Conservation (phyloP, 2,888 invertebrate species). For the Desoria tigrina region DNA sequence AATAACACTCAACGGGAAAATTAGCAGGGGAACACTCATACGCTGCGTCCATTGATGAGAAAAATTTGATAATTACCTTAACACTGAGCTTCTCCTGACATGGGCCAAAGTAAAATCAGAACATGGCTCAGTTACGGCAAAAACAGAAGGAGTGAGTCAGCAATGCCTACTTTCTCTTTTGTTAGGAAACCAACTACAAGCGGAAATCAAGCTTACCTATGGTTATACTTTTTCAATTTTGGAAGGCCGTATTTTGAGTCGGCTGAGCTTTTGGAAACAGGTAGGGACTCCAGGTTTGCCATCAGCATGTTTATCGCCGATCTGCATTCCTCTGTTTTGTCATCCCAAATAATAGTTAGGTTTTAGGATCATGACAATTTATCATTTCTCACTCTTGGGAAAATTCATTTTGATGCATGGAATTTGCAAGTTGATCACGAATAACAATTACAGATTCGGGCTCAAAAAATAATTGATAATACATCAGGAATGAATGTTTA, state of each 20-base stretch:
- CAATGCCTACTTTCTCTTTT: not conserved
- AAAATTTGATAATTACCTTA: slow-evolving; percentile 58
- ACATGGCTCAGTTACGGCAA: slow-evolving; percentile 52
- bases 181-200: slow-evolving; percentile 13
- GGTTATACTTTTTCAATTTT: slow-evolving; percentile 97
- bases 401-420: too few relatives aligned
- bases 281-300: slow-evolving; percentile 97
- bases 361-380: too few relatives aligned
- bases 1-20: not conserved
- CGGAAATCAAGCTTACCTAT: slow-evolving; percentile 71
- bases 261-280: slow-evolving; percentile 96
- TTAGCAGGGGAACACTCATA: slow-evolving; percentile 38
- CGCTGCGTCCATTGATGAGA: slow-evolving; percentile 48
- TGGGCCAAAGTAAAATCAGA: slow-evolving; percentile 55
- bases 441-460: too few relatives aligned
- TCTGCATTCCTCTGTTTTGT: slow-evolving; percentile 93
- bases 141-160: slow-evolving; percentile 20
- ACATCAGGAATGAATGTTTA: too few relatives aligned
- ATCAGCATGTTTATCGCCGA: slow-evolving; percentile 96
- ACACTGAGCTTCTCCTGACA: slow-evolving; percentile 59
- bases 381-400: too few relatives aligned
- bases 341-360: too few relatives aligned
- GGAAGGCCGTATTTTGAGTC: slow-evolving; percentile 96
- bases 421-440: too few relatives aligned
- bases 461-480: too few relatives aligned